Conservation (phyloP, 2,888 invertebrate species). For the Bembecia ichneumoniformis region DNA sequence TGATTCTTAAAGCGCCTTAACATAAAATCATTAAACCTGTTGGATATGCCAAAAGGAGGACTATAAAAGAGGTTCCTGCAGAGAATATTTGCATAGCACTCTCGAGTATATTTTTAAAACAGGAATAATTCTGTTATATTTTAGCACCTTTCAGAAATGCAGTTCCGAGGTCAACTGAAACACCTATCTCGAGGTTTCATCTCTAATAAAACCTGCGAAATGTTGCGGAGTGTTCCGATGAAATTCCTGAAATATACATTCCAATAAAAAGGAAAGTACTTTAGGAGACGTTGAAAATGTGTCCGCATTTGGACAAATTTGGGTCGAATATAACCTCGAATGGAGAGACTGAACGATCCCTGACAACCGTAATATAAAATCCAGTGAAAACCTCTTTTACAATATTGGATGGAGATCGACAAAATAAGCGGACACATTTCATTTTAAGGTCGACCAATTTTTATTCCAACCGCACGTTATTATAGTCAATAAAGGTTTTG, state of each 20-base stretch:
- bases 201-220: constrained; percentile 1
- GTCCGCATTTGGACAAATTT: constrained; percentile 56
- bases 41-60: too few species aligned
- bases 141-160: neutral
- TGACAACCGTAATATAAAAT: constrained; percentile 49
- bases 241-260: constrained; percentile 50
- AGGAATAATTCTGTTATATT: too few species aligned
- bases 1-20: too few species aligned
- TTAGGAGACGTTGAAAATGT: constrained; percentile 47
- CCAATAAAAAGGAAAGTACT: constrained; percentile 53
- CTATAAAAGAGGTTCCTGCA: too few species aligned
- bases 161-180: neutral
- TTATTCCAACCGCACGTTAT: neutral
- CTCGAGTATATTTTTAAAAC: too few species aligned
- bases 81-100: too few species aligned
- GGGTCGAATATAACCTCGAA: constrained; percentile 52
- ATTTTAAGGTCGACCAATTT: neutral
- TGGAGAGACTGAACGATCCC: constrained; percentile 45
- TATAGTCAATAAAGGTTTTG: neutral
- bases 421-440: constrained; percentile 9
- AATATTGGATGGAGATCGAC: constrained; percentile 34
- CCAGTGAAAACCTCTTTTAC: constrained; percentile 35
- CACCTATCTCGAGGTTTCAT: neutral
- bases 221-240: constrained; percentile 26
- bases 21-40: too few species aligned